phyloP scores from a whole-genome alignment of 2,113 vertebrate species.

The Lucifuga dentata region DNA sequence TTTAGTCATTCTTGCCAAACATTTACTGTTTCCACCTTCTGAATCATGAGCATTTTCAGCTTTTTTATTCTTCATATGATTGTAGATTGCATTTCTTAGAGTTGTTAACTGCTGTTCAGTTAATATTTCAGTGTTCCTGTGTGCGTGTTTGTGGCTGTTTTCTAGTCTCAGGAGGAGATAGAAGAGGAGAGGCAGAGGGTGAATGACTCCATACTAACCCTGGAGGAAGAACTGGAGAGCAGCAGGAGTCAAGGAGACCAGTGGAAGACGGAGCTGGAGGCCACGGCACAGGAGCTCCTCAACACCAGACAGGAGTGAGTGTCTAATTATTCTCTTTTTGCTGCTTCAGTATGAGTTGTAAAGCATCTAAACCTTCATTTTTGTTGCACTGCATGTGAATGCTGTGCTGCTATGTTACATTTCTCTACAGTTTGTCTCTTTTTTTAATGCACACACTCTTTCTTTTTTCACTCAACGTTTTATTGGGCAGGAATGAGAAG shows the following conservation, averaged over 20 bases:
- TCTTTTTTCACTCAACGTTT: slow-evolving; percentile 56
- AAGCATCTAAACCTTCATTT: no score
- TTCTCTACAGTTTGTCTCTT: slow-evolving; percentile 21
- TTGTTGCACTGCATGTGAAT: neutral
- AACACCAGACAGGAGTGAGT: slow-evolving; percentile 87
- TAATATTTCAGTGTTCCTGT: no score
- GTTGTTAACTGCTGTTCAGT: no score
- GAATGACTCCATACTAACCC: slow-evolving; percentile 81
- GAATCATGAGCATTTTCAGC: no score
- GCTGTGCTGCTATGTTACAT: slow-evolving; percentile 7
- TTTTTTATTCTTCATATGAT: no score
- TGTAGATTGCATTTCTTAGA: no score
- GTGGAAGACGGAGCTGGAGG: slow-evolving; percentile 89
- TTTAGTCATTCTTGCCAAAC: no score
- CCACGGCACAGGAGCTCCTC: slow-evolving; percentile 84
- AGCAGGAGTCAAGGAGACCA: slow-evolving; percentile 82
- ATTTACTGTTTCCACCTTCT: no score
- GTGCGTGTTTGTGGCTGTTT: neutral
- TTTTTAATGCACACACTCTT: slow-evolving; percentile 67
- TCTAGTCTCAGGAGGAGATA: slow-evolving; percentile 87
- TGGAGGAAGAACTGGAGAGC: slow-evolving; percentile 90
- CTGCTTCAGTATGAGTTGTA: no score
- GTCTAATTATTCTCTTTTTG: no score
- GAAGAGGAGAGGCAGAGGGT: slow-evolving; percentile 91
- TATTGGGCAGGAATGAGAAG: slow-evolving; percentile 65